Conservation (phyloP, 2,113 vertebrate genomes). For the Syrrhaptes paradoxus region DNA sequence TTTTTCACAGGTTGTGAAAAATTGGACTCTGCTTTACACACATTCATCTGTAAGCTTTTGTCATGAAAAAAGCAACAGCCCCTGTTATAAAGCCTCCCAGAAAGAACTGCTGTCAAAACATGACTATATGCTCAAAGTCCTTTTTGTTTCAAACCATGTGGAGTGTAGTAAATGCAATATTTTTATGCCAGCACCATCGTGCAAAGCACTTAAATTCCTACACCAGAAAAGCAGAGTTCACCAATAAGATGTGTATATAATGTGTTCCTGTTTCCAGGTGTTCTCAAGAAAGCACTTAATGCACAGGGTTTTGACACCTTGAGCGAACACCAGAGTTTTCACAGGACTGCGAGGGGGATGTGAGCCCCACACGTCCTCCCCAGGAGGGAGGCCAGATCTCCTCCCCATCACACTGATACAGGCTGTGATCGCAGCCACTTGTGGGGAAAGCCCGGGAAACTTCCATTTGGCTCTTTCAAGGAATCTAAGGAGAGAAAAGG, state of each 20-base stretch:
- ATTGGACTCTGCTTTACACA: neutral
- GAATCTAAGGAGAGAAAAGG: neutral
- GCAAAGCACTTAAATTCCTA: neutral
- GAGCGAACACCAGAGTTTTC: neutral
- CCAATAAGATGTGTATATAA: neutral
- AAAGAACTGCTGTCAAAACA: neutral
- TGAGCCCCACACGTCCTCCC: neutral
- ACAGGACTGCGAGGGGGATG: neutral
- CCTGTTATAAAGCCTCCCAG: neutral
- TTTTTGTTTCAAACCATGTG: neutral
- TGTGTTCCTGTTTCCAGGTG: neutral
- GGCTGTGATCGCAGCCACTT: neutral
- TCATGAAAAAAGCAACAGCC: neutral
- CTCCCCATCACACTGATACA: neutral
- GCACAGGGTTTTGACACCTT: neutral
- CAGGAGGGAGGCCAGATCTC: neutral
- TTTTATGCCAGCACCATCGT: neutral
- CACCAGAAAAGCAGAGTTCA: neutral
- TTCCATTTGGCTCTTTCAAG: neutral
- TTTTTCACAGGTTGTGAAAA: neutral
- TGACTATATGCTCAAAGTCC: neutral
- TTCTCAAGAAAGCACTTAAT: neutral
- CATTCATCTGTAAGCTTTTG: neutral
- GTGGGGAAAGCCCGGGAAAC: neutral
- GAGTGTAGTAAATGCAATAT: neutral